Conservation (phyloP, 2,797 vertebrate genomes). For the Amniataba percoides region DNA sequence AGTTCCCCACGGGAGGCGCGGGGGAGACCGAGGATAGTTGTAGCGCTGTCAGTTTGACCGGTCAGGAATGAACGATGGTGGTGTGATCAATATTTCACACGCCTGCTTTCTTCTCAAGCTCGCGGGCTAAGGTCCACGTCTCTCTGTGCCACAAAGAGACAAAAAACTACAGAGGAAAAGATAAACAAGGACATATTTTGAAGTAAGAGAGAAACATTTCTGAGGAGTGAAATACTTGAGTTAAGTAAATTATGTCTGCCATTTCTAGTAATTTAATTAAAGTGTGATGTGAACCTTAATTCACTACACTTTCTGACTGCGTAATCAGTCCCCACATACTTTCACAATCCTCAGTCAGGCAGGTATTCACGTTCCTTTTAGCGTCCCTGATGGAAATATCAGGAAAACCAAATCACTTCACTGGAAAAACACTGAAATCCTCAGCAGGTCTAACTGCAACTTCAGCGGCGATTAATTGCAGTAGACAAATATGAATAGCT, state of each 20-base stretch:
- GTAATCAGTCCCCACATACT: too few relatives aligned
- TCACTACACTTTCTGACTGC: too few relatives aligned
- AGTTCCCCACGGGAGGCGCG: slow-evolving; percentile 32
- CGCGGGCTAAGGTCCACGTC: slow-evolving; percentile 19
- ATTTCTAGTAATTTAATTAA: too few relatives aligned
- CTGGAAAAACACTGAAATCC: not conserved
- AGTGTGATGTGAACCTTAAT: too few relatives aligned
- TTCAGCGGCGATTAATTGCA: not conserved
- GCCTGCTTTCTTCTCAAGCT: slow-evolving; percentile 44
- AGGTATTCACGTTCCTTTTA: not conserved
- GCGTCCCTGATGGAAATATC: not conserved
- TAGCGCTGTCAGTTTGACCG: slow-evolving; percentile 60
- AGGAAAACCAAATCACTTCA: not conserved
- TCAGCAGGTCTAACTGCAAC: not conserved
- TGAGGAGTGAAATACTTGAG: not conserved
- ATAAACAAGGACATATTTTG: slow-evolving; percentile 11
- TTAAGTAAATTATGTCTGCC: not conserved
- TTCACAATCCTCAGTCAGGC: too few relatives aligned
- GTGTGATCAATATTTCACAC: slow-evolving; percentile 73
- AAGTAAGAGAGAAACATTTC: not conserved
- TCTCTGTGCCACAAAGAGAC: slow-evolving; percentile 23
- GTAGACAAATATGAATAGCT: not conserved
- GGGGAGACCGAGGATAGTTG: slow-evolving; percentile 42
- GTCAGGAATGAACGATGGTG: slow-evolving; percentile 41
- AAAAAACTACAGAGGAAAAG: not conserved